Evolutionary conservation across 1,140 invertebrate species (phyloP).

Genomic region (Camponotus floridanus): DNA sequence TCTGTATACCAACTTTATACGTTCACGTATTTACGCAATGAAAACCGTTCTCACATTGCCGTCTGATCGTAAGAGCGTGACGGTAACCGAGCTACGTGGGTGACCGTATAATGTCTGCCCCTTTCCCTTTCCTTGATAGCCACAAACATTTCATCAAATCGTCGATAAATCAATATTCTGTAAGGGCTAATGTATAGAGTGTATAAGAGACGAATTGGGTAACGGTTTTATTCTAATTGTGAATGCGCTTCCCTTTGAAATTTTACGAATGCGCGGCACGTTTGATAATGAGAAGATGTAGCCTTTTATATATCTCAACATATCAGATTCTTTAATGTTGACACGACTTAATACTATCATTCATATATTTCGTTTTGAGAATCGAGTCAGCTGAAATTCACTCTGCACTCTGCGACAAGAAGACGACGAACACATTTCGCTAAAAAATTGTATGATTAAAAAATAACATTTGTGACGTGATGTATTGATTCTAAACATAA

Average conservation of each 20-base stretch:
- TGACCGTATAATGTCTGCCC: constrained; percentile 49
- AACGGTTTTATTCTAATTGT: not conserved
- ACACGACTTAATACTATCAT: not conserved
- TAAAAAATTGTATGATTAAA: not conserved
- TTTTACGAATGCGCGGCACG: not conserved
- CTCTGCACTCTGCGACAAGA: not conserved
- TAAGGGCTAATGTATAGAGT: not conserved
- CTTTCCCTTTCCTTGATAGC: constrained; percentile 33
- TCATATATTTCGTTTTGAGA: not conserved
- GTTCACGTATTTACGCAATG: constrained; percentile 69
- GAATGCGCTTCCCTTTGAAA: not conserved
- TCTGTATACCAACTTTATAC: constrained; percentile 1
- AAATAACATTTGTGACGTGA: not conserved
- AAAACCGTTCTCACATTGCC: constrained; percentile 71
- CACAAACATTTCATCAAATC: constrained; percentile 25
- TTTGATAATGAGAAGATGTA: not conserved
- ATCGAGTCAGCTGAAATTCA: not conserved
- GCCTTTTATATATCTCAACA: not conserved
- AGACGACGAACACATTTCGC: not conserved
- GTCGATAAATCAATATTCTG: constrained; percentile 41
- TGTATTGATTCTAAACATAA: not conserved
- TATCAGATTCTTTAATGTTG: not conserved
- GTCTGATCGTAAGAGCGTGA: constrained; percentile 74
- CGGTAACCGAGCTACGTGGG: constrained; percentile 65
- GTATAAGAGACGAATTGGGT: not conserved